A percentile compares a stretch with the other conserved stretches of the same genome.
phyloP scores from a whole-genome alignment of 2,113 vertebrate species.

The Salvelinus fontinalis region DNA sequence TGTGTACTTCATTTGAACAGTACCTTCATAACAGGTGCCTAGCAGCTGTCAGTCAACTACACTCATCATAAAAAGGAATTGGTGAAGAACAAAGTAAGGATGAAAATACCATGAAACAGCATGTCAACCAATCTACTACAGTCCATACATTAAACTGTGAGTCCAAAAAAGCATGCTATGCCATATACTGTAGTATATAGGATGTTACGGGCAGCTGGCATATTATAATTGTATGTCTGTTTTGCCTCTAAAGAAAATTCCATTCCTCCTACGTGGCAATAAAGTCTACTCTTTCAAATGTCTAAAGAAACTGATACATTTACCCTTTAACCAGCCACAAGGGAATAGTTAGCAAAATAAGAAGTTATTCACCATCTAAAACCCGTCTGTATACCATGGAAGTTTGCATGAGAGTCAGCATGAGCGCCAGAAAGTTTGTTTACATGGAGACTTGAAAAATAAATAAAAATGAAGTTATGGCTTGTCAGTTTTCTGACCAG shows the following conservation, averaged over 20 bases:
- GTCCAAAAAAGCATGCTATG: slow-evolving; percentile 59
- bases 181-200: slow-evolving; percentile 35
- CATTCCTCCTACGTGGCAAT: slow-evolving; percentile 53
- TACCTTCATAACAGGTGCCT: neutral
- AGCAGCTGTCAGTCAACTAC: neutral
- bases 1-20: neutral
- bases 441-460: slow-evolving; percentile 59
- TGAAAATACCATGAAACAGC: slow-evolving; percentile 22
- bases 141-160: slow-evolving; percentile 24
- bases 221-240: slow-evolving; percentile 58
- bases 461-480: slow-evolving; percentile 57
- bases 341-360: slow-evolving; percentile 42
- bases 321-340: slow-evolving; percentile 56
- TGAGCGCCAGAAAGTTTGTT: slow-evolving; percentile 54
- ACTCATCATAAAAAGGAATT: no score
- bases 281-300: slow-evolving; percentile 47
- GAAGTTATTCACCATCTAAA: no score
- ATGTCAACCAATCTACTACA: slow-evolving; percentile 35
- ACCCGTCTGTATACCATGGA: no score
- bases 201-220: slow-evolving; percentile 51
- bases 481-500: slow-evolving; percentile 69
- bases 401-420: slow-evolving; percentile 38
- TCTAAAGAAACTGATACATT: slow-evolving; percentile 51
- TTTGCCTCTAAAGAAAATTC: slow-evolving; percentile 60
- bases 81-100: no score